Conservation (phyloP, 2,888 invertebrate genomes). For the Eupithecia centaureata region DNA sequence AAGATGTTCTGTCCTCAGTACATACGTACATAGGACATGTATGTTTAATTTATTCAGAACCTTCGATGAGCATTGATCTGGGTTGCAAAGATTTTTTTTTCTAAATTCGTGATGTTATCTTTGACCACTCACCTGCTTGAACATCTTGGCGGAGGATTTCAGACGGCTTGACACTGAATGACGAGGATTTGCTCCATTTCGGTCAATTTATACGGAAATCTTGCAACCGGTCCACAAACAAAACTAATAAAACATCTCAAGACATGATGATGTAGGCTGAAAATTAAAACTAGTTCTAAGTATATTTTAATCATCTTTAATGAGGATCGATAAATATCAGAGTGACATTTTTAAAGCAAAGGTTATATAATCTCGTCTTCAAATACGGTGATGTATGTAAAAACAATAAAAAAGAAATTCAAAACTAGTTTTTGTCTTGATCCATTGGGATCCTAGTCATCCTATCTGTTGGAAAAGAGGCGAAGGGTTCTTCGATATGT, state of each 20-base stretch:
- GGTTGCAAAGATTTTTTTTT: neutral
- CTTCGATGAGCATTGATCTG: neutral
- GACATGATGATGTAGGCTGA: neutral
- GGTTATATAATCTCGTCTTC: neutral
- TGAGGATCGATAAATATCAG: neutral
- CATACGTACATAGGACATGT: neutral
- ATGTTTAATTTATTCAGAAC: neutral
- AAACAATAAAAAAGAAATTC: neutral
- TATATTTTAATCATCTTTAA: neutral
- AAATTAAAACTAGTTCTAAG: neutral
- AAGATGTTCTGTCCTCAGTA: neutral
- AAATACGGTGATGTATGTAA: neutral
- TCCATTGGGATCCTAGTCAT: neutral
- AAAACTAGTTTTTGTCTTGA: neutral
- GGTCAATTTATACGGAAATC: conserved; percentile 32
- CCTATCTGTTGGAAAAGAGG: too few relatives aligned
- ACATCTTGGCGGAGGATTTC: conserved; percentile 50
- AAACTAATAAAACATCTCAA: conserved; percentile 19
- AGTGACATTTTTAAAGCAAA: conserved; percentile 1
- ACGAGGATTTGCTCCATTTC: conserved; percentile 34
- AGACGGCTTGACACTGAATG: conserved; percentile 43
- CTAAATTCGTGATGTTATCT: neutral
- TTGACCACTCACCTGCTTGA: conserved; percentile 53
- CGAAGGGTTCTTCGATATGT: too few relatives aligned
- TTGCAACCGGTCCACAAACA: conserved; percentile 38